Evolutionary conservation across 2,797 vertebrate genomes (phyloP).

Genomic region (Paramormyrops hopkinsi): DNA sequence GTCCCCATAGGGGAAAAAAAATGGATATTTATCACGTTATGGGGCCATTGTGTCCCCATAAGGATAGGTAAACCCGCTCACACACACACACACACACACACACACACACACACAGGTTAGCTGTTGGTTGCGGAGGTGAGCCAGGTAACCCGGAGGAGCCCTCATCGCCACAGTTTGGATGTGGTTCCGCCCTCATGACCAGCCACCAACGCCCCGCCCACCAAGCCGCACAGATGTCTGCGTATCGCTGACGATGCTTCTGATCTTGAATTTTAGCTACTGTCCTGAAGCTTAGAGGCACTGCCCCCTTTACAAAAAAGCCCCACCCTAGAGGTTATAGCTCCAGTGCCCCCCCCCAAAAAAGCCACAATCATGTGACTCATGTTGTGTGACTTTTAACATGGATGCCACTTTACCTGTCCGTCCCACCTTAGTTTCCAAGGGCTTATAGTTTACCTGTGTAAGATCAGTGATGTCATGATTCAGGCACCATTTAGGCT

Average conservation of each 20-base stretch:
- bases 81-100: neutral
- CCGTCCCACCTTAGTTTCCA: neutral
- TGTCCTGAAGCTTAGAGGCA: neutral
- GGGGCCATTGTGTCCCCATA: too few species aligned
- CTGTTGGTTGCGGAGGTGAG: neutral
- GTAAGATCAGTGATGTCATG: neutral
- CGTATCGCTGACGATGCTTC: neutral
- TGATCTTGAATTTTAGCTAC: neutral
- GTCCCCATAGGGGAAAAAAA: too few species aligned
- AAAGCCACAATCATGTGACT: neutral
- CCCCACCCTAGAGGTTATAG: neutral
- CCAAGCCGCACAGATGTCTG: neutral
- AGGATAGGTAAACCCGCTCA: too few species aligned
- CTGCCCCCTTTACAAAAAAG: neutral
- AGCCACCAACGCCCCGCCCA: neutral
- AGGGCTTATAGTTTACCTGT: neutral
- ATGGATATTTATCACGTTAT: too few species aligned
- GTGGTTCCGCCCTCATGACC: neutral
- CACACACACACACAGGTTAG: neutral
- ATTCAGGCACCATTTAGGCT: neutral
- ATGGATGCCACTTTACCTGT: neutral
- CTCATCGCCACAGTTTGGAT: neutral
- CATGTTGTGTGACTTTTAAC: neutral
- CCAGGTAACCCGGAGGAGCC: neutral
- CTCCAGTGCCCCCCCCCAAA: neutral